These are phyloP conservation scores for Sinelater perroti DNA, from an alignment of 2,888 invertebrate species.

Conservation along the genomic window DNA sequence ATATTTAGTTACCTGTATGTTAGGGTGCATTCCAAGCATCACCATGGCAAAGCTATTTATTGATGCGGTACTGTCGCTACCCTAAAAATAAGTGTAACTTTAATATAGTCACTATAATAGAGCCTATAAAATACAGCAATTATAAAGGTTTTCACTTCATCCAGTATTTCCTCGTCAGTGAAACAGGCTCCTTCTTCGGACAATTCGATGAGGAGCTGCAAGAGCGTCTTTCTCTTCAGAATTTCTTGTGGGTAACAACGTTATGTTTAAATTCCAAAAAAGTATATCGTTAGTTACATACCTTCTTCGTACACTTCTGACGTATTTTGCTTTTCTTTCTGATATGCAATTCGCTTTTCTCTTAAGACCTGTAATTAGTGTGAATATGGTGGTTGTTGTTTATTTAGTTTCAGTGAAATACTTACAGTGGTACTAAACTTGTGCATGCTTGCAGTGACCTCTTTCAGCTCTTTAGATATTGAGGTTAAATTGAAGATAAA, in stretches of 20 bases:
- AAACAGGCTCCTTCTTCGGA: slow-evolving; percentile 63
- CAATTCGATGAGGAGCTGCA: slow-evolving; percentile 62
- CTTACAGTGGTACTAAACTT: slow-evolving; percentile 16
- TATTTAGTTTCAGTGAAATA: neutral
- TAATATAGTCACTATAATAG: too few relatives aligned
- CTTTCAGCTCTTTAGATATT: slow-evolving; percentile 1
- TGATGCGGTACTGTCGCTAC: slow-evolving; percentile 50
- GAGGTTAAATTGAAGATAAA: slow-evolving; percentile 20
- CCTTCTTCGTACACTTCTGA: neutral
- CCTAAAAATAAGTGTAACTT: too few relatives aligned
- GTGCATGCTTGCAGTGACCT: slow-evolving; percentile 13
- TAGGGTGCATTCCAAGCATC: slow-evolving; percentile 47
- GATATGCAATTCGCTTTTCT: neutral
- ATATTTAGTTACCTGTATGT: slow-evolving; percentile 51
- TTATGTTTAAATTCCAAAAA: too few relatives aligned
- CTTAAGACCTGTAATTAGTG: neutral
- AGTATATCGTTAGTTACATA: too few relatives aligned
- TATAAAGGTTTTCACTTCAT: slow-evolving; percentile 66
- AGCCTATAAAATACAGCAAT: slow-evolving; percentile 47
- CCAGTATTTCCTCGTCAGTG: slow-evolving; percentile 62
- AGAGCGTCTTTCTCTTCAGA: slow-evolving; percentile 55
- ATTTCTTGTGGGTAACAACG: neutral
- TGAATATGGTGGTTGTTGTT: neutral
- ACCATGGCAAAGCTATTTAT: slow-evolving; percentile 46
- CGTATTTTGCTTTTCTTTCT: neutral